Evolutionary conservation across 2,797 vertebrate genomes (phyloP).

Genomic region (Mycteria americana): DNA sequence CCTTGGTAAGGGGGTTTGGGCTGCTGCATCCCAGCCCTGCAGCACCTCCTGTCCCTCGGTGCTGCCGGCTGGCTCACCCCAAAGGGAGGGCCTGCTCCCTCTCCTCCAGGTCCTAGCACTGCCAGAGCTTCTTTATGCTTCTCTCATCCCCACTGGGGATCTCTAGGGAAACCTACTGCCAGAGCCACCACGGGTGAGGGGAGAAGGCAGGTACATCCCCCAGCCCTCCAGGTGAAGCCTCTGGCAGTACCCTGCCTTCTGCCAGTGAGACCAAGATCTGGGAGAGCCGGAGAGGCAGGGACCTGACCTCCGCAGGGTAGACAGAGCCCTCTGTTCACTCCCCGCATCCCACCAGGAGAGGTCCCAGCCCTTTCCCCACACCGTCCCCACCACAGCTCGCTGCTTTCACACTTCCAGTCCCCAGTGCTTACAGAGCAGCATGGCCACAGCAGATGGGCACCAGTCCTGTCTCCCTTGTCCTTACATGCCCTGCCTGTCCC

Average conservation of each 20-base stretch:
- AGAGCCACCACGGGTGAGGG: neutral
- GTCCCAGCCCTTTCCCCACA: neutral
- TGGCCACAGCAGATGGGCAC: neutral
- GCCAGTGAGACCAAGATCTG: neutral
- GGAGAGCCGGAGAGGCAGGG: neutral
- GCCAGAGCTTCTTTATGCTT: neutral
- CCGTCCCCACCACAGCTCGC: fast-evolving
- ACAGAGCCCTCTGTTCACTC: neutral
- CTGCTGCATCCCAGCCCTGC: neutral
- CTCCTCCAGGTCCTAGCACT: neutral
- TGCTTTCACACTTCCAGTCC: neutral
- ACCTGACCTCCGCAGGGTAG: neutral
- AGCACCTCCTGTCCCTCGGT: neutral
- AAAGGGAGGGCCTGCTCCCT: neutral
- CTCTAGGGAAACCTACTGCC: neutral
- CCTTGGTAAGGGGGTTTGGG: neutral
- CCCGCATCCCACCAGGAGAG: neutral
- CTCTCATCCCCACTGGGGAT: neutral
- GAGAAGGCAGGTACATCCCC: neutral
- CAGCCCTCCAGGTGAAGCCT: neutral
- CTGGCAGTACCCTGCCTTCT: neutral
- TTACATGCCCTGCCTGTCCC: neutral
- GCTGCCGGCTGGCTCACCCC: neutral
- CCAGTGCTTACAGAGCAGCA: neutral
- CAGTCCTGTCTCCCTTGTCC: neutral